phyloP scores from a whole-genome alignment of 1,140 invertebrate species.

The Drosophila sulfurigaster region DNA sequence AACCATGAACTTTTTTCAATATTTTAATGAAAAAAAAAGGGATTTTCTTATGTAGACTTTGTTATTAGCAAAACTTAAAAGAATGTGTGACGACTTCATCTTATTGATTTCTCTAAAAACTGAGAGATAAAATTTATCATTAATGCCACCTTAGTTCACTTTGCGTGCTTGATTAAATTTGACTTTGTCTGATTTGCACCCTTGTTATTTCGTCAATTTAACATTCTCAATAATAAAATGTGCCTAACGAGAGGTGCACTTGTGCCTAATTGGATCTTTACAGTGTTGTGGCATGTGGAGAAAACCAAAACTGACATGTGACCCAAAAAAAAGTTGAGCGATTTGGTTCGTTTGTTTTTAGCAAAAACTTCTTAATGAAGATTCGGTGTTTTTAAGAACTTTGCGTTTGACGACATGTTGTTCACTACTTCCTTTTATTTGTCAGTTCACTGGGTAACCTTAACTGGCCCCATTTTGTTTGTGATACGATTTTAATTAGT shows the following conservation, averaged over 20 bases:
- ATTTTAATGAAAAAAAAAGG: too few species aligned
- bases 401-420: conserved; percentile 69
- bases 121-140: too few species aligned
- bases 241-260: conserved; percentile 48
- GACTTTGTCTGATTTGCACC: too few species aligned
- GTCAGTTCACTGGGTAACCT: conserved; percentile 34
- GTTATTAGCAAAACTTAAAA: too few species aligned
- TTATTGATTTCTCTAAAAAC: too few species aligned
- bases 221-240: conserved; percentile 78
- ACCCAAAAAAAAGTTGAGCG: conserved; percentile 65
- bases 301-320: conserved; percentile 45
- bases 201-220: conserved; percentile 12
- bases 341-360: conserved; percentile 48
- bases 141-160: too few species aligned
- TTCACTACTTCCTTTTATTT: conserved; percentile 77
- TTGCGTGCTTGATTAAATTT: too few species aligned
- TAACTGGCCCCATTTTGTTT: conserved; percentile 52
- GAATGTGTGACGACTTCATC: too few species aligned
- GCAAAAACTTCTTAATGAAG: conserved; percentile 79
- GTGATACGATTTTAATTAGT: conserved; percentile 81
- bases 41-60: too few species aligned
- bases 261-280: conserved; percentile 76
- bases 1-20: too few species aligned
- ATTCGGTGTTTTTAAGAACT: conserved; percentile 76
- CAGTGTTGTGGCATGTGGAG: conserved; percentile 51